These are phyloP conservation scores for Gobio occitaniae DNA, from an alignment of 2,797 vertebrate genomes.

Conservation along the genomic window DNA sequence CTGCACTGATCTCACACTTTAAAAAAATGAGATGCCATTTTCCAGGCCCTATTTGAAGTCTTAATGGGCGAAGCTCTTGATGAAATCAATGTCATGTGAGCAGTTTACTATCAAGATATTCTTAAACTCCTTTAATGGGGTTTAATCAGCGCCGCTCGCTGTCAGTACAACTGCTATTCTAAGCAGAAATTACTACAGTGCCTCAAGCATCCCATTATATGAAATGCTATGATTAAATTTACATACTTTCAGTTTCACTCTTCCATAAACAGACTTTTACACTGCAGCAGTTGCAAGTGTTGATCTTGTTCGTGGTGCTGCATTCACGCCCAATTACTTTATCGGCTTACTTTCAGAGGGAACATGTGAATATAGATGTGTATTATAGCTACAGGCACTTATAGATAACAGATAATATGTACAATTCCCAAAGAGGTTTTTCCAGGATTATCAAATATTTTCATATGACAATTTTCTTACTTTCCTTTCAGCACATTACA, in stretches of 20 bases:
- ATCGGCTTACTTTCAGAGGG: constrained; percentile 13
- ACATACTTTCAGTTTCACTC: constrained; percentile 45
- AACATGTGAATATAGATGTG: constrained; percentile 10
- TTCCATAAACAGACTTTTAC: constrained; percentile 51
- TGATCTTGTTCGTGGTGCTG: constrained; percentile 25
- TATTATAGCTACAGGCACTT: constrained; percentile 10
- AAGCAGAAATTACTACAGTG: constrained; percentile 55
- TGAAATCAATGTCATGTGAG: constrained; percentile 56
- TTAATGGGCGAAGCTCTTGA: constrained; percentile 51
- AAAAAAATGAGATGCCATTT: constrained; percentile 36
- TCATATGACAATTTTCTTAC: background rate
- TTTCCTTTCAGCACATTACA: constrained; percentile 20
- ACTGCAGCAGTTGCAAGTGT: constrained; percentile 27
- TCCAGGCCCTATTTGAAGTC: constrained; percentile 57
- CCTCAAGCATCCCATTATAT: constrained; percentile 57
- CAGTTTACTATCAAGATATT: constrained; percentile 58
- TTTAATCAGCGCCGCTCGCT: constrained; percentile 52
- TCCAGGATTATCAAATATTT: background rate
- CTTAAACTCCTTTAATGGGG: constrained; percentile 54
- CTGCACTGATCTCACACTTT: constrained; percentile 50
- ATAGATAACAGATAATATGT: constrained; percentile 28
- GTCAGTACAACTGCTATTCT: constrained; percentile 54
- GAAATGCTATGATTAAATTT: constrained; percentile 59
- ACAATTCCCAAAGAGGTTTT: background rate
- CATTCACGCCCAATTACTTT: constrained; percentile 21